Base-by-base conservation (phyloP, 2,888 invertebrate species). In the Aphrophora alni region DNA sequence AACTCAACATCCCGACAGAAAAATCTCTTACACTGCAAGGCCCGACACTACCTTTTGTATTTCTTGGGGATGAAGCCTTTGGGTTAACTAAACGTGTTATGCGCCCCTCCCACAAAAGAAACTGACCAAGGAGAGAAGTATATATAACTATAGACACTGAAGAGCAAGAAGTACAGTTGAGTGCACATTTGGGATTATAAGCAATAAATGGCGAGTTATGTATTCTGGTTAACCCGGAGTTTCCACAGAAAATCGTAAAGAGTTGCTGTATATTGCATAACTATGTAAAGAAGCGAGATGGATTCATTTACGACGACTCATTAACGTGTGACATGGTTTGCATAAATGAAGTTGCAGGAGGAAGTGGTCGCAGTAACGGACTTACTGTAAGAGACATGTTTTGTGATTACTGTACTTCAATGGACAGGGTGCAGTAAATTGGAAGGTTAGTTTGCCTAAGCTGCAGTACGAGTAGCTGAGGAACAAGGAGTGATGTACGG, bases 141-240 rank as follows among this genome's bases (percentile, higher is more conserved):
- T 44, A 44, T 44, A 44, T 14, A 44, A 44, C 17, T 44, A 44
- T 28, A 26, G 26, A 28, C 28, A 27, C 10, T 28, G 73, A 3
- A 7, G 33, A 27, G 28, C 27, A 27, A 10, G n/a, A 27, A 3
- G 73, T 27, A 73, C 10, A 10, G 33, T 73, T 27, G 73, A 73
- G 27, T 73, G 73, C n/a, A 17, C 73, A 27, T 73, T 73, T 17
- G 27, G 73, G 3, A 73, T 73, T 73, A 3, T 73, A 71, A 28
- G 26, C 12, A 73, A 73, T 12, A 77, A 77, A 68, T 77, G 77
- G 68, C 38, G 68, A 25, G 25, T 77, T 14, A 12, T 77, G n/a
- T 68, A 77, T 68, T 38, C 14, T 38, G 12, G 38, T 77, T 8
- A 27, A 28, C 25, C 21, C 24, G 26, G 27, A 51, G 25, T 51